Conservation (phyloP, 1,140 invertebrate species). For the Radopholus similis region DNA sequence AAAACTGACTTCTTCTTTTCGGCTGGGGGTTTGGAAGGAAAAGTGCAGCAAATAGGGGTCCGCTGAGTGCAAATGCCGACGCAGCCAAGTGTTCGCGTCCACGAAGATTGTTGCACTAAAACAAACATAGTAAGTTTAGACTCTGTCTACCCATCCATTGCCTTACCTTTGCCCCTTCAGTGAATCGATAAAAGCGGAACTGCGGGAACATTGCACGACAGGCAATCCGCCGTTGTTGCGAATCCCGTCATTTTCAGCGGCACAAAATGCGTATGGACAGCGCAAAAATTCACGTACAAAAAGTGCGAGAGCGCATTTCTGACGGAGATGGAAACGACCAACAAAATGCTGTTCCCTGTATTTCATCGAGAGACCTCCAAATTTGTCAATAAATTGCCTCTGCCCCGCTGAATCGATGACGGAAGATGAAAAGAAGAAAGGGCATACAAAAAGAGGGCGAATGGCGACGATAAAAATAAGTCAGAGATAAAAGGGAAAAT, state of each 20-base stretch:
- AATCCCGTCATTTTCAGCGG: neutral
- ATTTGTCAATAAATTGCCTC: no score
- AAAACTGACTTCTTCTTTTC: neutral
- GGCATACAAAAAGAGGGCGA: no score
- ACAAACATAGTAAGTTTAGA: neutral
- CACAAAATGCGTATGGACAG: neutral
- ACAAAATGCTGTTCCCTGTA: no score
- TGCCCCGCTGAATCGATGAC: no score
- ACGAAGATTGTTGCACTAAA: neutral
- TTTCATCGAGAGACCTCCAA: no score
- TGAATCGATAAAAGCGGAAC: neutral
- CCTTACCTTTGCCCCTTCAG: neutral
- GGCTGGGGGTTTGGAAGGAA: neutral
- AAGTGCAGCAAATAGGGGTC: neutral
- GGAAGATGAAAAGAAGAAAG: no score
- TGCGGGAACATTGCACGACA: neutral
- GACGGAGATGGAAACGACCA: no score
- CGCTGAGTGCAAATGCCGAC: neutral
- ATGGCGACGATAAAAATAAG: no score
- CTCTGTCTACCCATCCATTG: neutral
- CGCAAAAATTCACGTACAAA: neutral
- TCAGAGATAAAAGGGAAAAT: no score
- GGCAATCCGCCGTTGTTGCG: neutral
- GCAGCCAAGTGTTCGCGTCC: neutral
- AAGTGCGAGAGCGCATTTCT: neutral